phyloP scores from a whole-genome alignment of 2,888 invertebrate species.

The Diogma glabrata region DNA sequence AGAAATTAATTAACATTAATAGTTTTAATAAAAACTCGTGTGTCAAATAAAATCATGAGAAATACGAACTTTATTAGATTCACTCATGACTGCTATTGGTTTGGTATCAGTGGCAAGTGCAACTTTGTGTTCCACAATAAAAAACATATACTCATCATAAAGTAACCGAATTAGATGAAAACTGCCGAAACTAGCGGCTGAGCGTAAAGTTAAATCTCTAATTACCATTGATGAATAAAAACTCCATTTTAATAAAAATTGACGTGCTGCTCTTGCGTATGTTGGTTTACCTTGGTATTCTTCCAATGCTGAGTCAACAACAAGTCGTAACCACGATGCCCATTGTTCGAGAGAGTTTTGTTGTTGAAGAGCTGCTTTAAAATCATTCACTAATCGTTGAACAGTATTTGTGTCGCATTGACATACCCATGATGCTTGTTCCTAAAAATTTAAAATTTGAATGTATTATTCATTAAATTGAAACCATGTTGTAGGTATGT shows the following conservation, averaged over 20 bases:
- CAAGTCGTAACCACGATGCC: constrained; percentile 94
- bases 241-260: constrained; percentile 96
- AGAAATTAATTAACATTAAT: not conserved
- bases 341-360: constrained; percentile 93
- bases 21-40: not conserved
- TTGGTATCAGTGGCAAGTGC: constrained; percentile 82
- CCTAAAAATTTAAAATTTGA: constrained; percentile 24
- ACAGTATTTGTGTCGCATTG: constrained; percentile 78
- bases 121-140: constrained; percentile 92
- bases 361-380: constrained; percentile 81
- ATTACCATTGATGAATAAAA: constrained; percentile 99
- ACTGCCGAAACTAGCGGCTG: constrained; percentile 97
- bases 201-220: constrained; percentile 86
- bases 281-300: constrained; percentile 75
- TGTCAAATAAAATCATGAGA: not conserved
- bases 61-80: constrained; percentile 34
- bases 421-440: constrained; percentile 94
- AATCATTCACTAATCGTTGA: constrained; percentile 80
- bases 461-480: constrained; percentile 9
- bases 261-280: constrained; percentile 74
- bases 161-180: constrained; percentile 95
- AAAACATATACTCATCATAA: constrained; percentile 99
- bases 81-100: constrained; percentile 86
- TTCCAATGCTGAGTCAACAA: constrained; percentile 80
- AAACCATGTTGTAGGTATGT: no score